Conservation (phyloP, 2,797 vertebrate species). For the Gymnopithys bicolor region DNA sequence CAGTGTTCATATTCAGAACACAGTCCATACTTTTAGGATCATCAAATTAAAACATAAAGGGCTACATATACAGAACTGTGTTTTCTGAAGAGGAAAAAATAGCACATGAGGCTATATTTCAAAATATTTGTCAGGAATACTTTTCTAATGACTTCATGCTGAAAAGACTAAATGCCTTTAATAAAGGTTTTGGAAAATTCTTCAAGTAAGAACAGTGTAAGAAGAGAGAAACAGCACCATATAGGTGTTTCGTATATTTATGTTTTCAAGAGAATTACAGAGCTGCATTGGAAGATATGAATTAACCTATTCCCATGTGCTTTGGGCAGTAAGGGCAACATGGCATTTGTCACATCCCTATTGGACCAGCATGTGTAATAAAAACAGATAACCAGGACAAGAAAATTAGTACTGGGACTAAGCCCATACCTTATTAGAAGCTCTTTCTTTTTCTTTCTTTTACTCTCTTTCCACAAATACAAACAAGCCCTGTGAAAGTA, state of each 20-base stretch:
- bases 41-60: constrained; percentile 64
- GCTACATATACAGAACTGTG: neutral
- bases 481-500: constrained; percentile 68
- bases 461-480: constrained; percentile 60
- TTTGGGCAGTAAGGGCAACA: constrained; percentile 30
- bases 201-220: neutral
- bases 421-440: constrained; percentile 70
- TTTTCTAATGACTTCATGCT: constrained; percentile 60
- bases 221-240: neutral
- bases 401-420: constrained; percentile 73
- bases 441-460: constrained; percentile 60
- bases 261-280: constrained; percentile 41
- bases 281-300: constrained; percentile 13
- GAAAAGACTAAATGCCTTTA: constrained; percentile 54
- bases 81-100: constrained; percentile 45
- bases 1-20: constrained; percentile 59
- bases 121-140: constrained; percentile 60
- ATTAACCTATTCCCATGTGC: constrained; percentile 28
- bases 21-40: constrained; percentile 50
- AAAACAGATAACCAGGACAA: constrained; percentile 60
- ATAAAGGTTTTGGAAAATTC: constrained; percentile 45
- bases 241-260: constrained; percentile 28
- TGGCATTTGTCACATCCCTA: constrained; percentile 41
- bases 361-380: constrained; percentile 43
- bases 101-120: constrained; percentile 48